Evolutionary conservation across 30 jellyfish, hydroid and myxozoan genomes (phyloP).

Genomic region (Chrysaora quinquecirrha): DNA sequence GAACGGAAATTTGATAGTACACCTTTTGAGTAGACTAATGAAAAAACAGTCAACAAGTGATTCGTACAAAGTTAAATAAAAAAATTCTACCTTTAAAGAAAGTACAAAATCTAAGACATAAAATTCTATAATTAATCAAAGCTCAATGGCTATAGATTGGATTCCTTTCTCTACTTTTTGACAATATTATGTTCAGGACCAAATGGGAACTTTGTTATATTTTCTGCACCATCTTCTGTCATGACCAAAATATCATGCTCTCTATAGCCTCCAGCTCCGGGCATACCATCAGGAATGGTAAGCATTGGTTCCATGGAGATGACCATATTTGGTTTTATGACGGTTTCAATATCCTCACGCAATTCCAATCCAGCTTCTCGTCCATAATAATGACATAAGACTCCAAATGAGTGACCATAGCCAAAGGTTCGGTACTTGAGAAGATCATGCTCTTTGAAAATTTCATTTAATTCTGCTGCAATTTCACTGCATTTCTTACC

Average conservation of each 20-base stretch:
- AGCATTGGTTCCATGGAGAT: constrained; percentile 97
- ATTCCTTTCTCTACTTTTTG: constrained; percentile 37
- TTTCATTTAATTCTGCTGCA: constrained; percentile 89
- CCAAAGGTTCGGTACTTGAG: constrained; percentile 85
- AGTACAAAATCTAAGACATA: too few relatives aligned
- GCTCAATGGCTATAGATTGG: too few relatives aligned
- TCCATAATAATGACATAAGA: constrained; percentile 84
- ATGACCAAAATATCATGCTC: constrained; percentile 88
- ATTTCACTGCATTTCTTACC: constrained; percentile 83
- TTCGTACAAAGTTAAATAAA: too few relatives aligned
- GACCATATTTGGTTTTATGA: constrained; percentile 85
- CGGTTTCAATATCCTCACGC: constrained; percentile 91
- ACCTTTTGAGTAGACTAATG: too few relatives aligned
- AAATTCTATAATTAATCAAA: too few relatives aligned
- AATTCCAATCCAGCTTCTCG: constrained; percentile 95
- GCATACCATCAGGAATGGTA: constrained; percentile 92
- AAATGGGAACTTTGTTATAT: constrained; percentile 82
- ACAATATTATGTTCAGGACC: constrained; percentile 92
- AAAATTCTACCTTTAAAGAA: too few relatives aligned
- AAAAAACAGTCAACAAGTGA: too few relatives aligned
- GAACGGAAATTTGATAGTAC: too few relatives aligned
- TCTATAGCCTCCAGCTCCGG: constrained; percentile 96
- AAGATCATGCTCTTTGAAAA: constrained; percentile 71
- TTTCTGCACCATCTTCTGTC: constrained; percentile 87
- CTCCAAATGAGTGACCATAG: constrained; percentile 93